Evolutionary conservation across 2,797 vertebrate genomes (phyloP).

Genomic region (Enteromius paludinosus): DNA sequence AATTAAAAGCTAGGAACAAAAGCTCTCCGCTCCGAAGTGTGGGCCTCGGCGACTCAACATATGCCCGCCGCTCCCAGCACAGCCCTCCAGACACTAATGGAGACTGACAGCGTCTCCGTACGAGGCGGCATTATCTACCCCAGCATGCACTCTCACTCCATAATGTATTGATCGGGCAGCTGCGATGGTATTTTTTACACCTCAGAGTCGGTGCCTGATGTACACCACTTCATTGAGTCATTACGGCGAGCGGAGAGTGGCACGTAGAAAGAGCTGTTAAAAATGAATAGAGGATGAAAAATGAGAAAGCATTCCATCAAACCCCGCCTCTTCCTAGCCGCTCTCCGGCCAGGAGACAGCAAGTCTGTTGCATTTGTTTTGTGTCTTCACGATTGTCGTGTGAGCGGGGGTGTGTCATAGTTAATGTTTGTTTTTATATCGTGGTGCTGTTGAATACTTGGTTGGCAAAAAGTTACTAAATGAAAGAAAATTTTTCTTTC

Average conservation of each 20-base stretch:
- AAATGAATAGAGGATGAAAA: conserved; percentile 72
- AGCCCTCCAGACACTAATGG: conserved; percentile 78
- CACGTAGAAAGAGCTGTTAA: conserved; percentile 71
- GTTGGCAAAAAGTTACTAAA: neutral
- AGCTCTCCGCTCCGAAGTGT: conserved; percentile 38
- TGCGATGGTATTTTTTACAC: conserved; percentile 84
- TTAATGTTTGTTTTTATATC: conserved; percentile 19
- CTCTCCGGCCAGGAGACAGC: conserved; percentile 34
- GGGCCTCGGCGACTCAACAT: conserved; percentile 54
- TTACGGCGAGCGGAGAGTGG: conserved; percentile 62
- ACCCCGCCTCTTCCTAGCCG: neutral
- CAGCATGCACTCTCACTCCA: conserved; percentile 79
- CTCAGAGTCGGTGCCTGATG: conserved; percentile 67
- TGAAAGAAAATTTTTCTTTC: neutral
- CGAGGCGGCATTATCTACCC: conserved; percentile 87
- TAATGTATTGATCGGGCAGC: conserved; percentile 81
- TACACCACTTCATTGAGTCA: conserved; percentile 50
- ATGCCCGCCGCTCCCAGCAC: conserved; percentile 77
- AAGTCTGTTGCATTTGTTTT: conserved; percentile 56
- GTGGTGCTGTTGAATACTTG: neutral
- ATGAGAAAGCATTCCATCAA: conserved; percentile 67
- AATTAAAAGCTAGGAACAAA: conserved; percentile 58
- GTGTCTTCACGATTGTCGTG: conserved; percentile 11
- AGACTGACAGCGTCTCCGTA: conserved; percentile 83
- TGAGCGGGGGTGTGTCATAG: neutral